Evolutionary conservation across 2,888 invertebrate species (phyloP), one percentile per base, ranked within the genome.

Genomic region (Zootermopsis nevadensis): DNA sequence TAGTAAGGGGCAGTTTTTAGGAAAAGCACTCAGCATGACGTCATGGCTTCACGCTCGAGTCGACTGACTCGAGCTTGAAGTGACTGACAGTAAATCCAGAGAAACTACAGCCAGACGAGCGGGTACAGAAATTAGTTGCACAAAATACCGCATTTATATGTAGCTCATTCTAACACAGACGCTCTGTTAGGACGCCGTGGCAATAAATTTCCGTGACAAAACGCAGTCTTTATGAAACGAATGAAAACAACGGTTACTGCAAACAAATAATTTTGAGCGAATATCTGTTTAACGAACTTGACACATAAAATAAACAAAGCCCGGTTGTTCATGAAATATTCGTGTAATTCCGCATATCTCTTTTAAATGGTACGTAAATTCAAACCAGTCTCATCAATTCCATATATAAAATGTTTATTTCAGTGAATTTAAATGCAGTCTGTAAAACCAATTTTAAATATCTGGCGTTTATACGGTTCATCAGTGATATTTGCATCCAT

Each of bases 331-430:
- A 22, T 69, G 69, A 69, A 69, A 67, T 67, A 67, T 67, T 67
- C 1, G 30, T n/a, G 67, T 67, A 67, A 69, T 69, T 69, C 33
- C 22, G 69, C 12, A 33, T 15, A 33, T 69, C 33, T 69, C 33
- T 33, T 30, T 69, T 8, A n/a, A 69, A 30, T 69, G 69, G 69
- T 22, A 69, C 33, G 69, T 22, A 69, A 69, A 69, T 69, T 69
- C 22, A 69, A 69, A 15, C 33, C 31, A 30, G 15, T 33, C 2
- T 19, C 33, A 33, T 69, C 69, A 22, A 69, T 31, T 69, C 33
- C 22, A 69, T 31, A 33, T 31, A 69, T 69, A 69, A 69, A 69
- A 69, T 69, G 69, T 69, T 69, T 69, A 69, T 69, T 69, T 69
- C 69, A 33, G 15, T 30, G 69, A 33, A 69, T 69, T n/a, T 69